Base-by-base conservation (phyloP, 2,797 vertebrate species). In the Sebastes oblongus region DNA sequence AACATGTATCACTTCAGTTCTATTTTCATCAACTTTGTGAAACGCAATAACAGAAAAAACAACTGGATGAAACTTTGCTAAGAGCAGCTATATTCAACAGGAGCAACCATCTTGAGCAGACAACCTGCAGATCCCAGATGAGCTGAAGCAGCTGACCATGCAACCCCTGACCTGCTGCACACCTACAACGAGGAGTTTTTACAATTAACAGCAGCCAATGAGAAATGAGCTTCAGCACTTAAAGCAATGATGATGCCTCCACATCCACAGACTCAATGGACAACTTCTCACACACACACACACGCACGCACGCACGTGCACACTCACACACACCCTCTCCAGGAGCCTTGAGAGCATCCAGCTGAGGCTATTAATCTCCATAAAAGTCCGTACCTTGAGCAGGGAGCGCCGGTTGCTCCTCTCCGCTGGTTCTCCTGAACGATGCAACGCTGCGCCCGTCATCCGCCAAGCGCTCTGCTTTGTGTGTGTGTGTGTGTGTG, bases 301-400 rank as follows among this genome's bases (percentile, higher is more conserved):
- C 50, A 34, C 66, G 3, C 13, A 46, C 56, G 20, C 66, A 55
- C 50, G 39, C 81, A 58, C 59, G 11, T 36, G 12, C 79, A 20
- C 60, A 6, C 52, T 34, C 54, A 56, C 5, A 67, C 72, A 22
- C 72, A 22, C 34, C 8, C 42, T 20, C 18, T 66, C 60, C 61
- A 58, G 29, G 64, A 60, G 67, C 30, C 34, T 20, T 8, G 16
- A 13, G 73, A 77, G 69, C 66, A 18, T 18, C 75, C 74, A 36
- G 66, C 50, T 11, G 69, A 75, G 67, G 16, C 16, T 20, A 50
- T 70, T 66, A 29, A 59, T 80, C 81, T 65, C 66, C 27, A 66
- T 55, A 55, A 85, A 79, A 80, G 77, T 77, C 42, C 82, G 84
- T 87, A 91, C 92, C 91, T 78, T 71, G 69, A 76, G 83, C 75